A percentile compares a stretch with the other conserved stretches of the same genome.
Conservation (phyloP, 1,140 invertebrate species). For the Camponotus vicinus region DNA sequence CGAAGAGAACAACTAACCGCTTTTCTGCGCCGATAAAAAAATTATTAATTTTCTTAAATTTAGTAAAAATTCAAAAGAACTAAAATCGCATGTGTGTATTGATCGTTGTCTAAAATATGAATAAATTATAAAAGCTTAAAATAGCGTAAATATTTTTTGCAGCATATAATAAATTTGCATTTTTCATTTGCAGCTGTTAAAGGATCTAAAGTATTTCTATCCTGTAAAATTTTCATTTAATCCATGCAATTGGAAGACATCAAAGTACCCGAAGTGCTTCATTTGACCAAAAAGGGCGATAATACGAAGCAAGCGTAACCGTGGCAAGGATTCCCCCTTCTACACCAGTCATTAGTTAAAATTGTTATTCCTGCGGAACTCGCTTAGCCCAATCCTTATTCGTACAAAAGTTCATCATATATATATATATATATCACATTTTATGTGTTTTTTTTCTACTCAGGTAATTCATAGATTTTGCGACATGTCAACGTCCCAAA, state of each 20-base stretch:
- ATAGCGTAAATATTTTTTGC: not conserved
- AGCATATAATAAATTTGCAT: not conserved
- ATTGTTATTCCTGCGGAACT: constrained; percentile 55
- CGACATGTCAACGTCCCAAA: constrained; percentile 60
- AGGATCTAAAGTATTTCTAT: constrained; percentile 95
- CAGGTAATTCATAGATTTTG: constrained; percentile 72
- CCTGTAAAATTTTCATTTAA: constrained; percentile 95
- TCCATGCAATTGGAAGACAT: constrained; percentile 96
- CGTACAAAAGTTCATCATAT: constrained; percentile 49
- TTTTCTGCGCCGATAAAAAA: not conserved
- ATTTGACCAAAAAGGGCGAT: constrained; percentile 89
- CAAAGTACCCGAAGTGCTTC: constrained; percentile 93
- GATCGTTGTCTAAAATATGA: not conserved
- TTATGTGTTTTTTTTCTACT: constrained; percentile 78
- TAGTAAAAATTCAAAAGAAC: not conserved
- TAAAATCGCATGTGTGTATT: not conserved
- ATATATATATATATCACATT: constrained; percentile 66
- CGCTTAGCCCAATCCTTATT: constrained; percentile 67
- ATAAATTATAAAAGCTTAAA: not conserved
- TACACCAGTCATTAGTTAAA: constrained; percentile 68
- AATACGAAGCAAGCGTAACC: constrained; percentile 24
- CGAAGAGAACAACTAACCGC: constrained; percentile 88
- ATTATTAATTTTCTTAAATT: not conserved
- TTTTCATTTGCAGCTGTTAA: constrained; percentile 89
- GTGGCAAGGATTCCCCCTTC: constrained; percentile 18